Evolutionary conservation across 2,888 invertebrate genomes (phyloP).

Genomic region (Rosalia funebris): DNA sequence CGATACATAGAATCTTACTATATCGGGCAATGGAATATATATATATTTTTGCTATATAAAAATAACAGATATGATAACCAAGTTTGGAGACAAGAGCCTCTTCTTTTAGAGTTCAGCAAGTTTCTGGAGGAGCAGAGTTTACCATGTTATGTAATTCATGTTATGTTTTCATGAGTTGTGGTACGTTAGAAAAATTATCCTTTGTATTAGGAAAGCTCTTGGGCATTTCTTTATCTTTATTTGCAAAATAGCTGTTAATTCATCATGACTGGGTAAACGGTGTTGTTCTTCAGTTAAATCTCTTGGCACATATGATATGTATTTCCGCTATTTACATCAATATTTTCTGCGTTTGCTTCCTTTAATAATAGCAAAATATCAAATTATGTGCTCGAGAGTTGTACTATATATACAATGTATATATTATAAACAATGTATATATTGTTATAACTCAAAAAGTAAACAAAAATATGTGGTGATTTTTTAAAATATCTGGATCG

Average conservation of each 20-base stretch:
- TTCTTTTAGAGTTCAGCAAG: constrained; percentile 30
- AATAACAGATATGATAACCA: constrained; percentile 73
- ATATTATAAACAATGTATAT: too few relatives aligned
- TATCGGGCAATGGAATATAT: constrained; percentile 85
- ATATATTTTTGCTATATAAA: constrained; percentile 80
- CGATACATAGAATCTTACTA: constrained; percentile 76
- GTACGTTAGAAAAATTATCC: constrained; percentile 53
- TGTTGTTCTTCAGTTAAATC: constrained; percentile 66
- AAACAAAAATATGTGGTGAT: too few relatives aligned
- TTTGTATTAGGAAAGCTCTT: constrained; percentile 53
- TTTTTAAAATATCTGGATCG: too few relatives aligned
- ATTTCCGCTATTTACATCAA: constrained; percentile 24
- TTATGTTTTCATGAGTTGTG: constrained; percentile 51
- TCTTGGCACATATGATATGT: constrained; percentile 67
- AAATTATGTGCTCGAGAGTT: too few relatives aligned
- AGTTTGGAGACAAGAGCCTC: constrained; percentile 45
- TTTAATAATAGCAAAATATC: too few relatives aligned
- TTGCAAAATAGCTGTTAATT: constrained; percentile 52
- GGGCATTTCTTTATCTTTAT: constrained; percentile 29
- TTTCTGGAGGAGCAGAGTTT: constrained; percentile 49
- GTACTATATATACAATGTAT: too few relatives aligned
- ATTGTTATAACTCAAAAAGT: too few relatives aligned
- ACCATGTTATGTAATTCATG: constrained; percentile 62
- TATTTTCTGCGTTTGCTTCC: constrained; percentile 45
- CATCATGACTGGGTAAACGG: constrained; percentile 65